Evolutionary conservation across 2,797 vertebrate species (phyloP), one percentile per base, ranked within the genome.

Genomic region (Decapterus maruadsi): DNA sequence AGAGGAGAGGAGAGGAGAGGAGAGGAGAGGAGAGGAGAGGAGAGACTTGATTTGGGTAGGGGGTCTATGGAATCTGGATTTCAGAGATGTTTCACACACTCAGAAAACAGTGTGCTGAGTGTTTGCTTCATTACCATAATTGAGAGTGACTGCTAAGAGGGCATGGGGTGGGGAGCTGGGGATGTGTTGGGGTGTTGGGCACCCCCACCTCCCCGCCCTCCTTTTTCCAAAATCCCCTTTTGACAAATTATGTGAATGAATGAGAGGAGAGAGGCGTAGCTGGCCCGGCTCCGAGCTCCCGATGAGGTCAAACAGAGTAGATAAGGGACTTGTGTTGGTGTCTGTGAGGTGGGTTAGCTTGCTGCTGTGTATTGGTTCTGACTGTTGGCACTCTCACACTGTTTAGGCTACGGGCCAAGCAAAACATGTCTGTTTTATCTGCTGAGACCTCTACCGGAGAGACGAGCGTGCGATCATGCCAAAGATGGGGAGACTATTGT

Each of bases 41-140:
- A 74, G 55, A 82, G 60, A 74, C 45, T 61, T 45, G 36, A 69
- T 34, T 76, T 19, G 55, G 10, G 38, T 46, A 57, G 45, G 64
- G 68, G 8, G 13, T 38, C 34, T 36, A 0, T 45, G 36, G 68
- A 78, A 72, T 68, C 64, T 77, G 38, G 29, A 62, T 82, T 72
- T 78, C 31, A 36, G 60, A 68, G 70, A 77, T 72, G 48, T 81
- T 87, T 88, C 86, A 88, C 80, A 85, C 87, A 83, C 78, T 81
- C 48, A 58, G 13, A 83, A 77, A 83, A 72, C 57, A 61, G 58
- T 56, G 67, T 75, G 83, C 75, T 82, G 76, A 88, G 77, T 91
- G 85, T 90, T 90, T 87, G 78, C 79, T 69, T 87, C 82, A 92
- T 92, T 90, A 90, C 43, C 90, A 91, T 92, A 93, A 93, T 87